Percentiles rank a stretch among this genome's conserved stretches.
Evolutionary conservation across 2,888 invertebrate genomes (phyloP).

Genomic region (Leptothorax acervorum): DNA sequence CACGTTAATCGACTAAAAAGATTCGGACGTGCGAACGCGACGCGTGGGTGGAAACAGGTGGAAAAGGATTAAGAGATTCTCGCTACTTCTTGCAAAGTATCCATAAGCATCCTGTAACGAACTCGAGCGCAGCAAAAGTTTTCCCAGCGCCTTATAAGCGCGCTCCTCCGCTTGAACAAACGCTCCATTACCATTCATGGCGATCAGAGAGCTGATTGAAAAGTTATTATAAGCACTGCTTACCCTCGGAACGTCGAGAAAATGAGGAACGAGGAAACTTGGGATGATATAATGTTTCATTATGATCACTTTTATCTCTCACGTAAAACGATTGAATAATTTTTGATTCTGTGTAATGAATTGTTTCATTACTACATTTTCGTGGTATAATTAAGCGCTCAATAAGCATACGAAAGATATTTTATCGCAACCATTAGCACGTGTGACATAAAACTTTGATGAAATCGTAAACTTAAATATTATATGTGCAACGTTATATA

Average conservation of each 20-base stretch:
- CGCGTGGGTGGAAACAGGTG: slow-evolving; percentile 32
- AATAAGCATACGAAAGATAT: not conserved
- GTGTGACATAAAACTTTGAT: slow-evolving; percentile 20
- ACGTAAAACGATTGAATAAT: slow-evolving; percentile 2
- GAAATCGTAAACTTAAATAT: slow-evolving; percentile 15
- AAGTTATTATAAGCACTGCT: slow-evolving; percentile 66
- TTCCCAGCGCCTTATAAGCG: slow-evolving; percentile 55
- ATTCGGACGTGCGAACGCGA: slow-evolving; percentile 43
- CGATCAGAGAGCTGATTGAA: slow-evolving; percentile 75
- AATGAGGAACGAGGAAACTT: slow-evolving; percentile 54
- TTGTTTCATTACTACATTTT: not conserved
- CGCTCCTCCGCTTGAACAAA: slow-evolving; percentile 35
- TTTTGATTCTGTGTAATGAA: not conserved
- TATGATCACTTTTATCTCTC: slow-evolving; percentile 28
- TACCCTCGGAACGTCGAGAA: slow-evolving; percentile 54
- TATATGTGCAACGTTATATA: not conserved
- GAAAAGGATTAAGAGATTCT: slow-evolving; percentile 48
- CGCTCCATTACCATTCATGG: slow-evolving; percentile 73
- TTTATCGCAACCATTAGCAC: not conserved
- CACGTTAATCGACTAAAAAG: slow-evolving; percentile 73
- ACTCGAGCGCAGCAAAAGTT: slow-evolving; percentile 58
- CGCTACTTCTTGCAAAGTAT: slow-evolving; percentile 47
- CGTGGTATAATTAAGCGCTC: not conserved
- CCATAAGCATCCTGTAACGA: slow-evolving; percentile 59
- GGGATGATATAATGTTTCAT: slow-evolving; percentile 5